Percentiles rank a stretch among this genome's conserved stretches.
Conservation (phyloP, 2,888 invertebrate genomes). For the Temnothorax rugatulus region DNA sequence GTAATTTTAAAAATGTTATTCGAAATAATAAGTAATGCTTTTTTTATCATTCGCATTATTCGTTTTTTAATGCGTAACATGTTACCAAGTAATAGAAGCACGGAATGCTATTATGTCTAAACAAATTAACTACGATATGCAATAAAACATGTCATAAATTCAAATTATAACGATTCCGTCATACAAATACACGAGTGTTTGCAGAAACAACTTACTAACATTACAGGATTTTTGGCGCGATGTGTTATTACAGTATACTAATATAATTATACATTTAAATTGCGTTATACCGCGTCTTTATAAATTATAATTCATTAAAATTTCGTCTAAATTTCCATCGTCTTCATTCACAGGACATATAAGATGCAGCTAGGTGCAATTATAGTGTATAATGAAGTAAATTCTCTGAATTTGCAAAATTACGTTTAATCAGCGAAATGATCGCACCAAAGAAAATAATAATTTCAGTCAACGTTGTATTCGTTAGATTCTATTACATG, state of each 20-base stretch:
- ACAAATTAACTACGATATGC: not conserved
- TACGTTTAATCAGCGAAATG: slow-evolving; percentile 22
- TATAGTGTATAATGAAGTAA: slow-evolving; percentile 21
- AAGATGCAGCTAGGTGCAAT: not conserved
- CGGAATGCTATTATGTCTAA: not conserved
- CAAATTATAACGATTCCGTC: not conserved
- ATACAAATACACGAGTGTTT: not conserved
- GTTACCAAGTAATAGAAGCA: not conserved
- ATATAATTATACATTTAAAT: slow-evolving; percentile 1
- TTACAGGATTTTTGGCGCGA: not conserved
- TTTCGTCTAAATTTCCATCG: slow-evolving; percentile 2
- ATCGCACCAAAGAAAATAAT: slow-evolving; percentile 9
- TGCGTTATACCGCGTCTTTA: not conserved
- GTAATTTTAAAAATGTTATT: not conserved
- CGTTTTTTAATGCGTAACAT: not conserved
- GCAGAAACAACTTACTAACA: not conserved
- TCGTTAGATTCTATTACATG: not conserved
- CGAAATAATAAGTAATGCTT: not conserved
- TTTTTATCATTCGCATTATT: not conserved
- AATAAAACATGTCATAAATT: not conserved
- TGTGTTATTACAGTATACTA: not conserved
- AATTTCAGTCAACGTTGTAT: slow-evolving; percentile 13
- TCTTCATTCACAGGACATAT: not conserved
- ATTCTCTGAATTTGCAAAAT: slow-evolving; percentile 1
- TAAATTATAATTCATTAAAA: not conserved